Evolutionary conservation across 2,113 vertebrate genomes (phyloP), one percentile per base, ranked within the genome.

Genomic region (Colossoma macropomum): DNA sequence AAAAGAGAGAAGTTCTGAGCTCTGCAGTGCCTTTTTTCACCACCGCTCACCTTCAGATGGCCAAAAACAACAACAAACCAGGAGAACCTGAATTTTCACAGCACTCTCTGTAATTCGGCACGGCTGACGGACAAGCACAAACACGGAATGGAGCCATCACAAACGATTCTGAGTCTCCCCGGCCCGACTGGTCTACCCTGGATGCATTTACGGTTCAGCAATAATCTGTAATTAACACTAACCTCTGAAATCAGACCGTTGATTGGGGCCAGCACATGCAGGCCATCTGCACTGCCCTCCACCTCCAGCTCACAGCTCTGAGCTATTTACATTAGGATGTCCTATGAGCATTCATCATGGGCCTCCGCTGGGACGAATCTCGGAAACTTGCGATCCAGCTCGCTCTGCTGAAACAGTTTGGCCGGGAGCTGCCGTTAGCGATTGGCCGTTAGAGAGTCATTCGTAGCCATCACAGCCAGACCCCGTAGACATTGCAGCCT

Each of bases 201-300:
- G 5, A 60, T 70, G 66, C 73, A 56, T 86, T 87, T 85, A 87
- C 41, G 83, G 85, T 87, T 89, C 81, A 82, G 75, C 75, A 83
- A 84, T 88, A 87, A 88, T 88, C 84, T 79, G 85, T 87, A 86
- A 87, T 90, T 88, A 89, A 87, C 81, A 82, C 83, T 80, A 79
- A 89, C 86, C 83, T 81, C 70, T 74, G 62, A 88, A 83, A 86
- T 80, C 68, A 85, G 76, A 38, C 62, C 38, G 45, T 79, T 82
- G 83, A 83, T 87, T 86, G 80, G 78, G 66, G 76, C 76, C 79
- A 87, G 85, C 86, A 88, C 85, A 89, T 85, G 77, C 75, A 10
- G 77, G 77, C 83, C 82, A 87, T 82, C 79, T 87, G 85, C 32
- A 83, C 34, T 79, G 78, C 75, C 65, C 83, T 50, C 74, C 74